Evolutionary conservation across 2,888 invertebrate species (phyloP), one percentile per base, ranked within the genome.

Genomic region (Microplitis deprimator): DNA sequence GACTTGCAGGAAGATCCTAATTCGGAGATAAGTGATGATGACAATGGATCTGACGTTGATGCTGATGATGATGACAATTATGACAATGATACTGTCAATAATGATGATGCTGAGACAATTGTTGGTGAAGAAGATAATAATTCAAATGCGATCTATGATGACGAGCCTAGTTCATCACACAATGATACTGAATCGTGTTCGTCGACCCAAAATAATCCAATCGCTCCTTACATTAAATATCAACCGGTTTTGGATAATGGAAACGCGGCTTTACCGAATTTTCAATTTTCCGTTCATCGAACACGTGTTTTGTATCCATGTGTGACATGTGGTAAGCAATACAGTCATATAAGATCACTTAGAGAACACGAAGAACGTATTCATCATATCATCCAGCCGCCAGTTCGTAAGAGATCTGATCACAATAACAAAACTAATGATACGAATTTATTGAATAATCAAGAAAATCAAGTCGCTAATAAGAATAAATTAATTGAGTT

Each of bases 291-390:
- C 6, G 83, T 87, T 0, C 84, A 85, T 77, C 82, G 81, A 61
- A 84, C 82, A 67, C 83, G 81, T 16, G 84, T 83, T 40, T 71
- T 87, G 10, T 87, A 83, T 76, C 83, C 84, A 41, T 89, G 89
- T 70, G 65, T 76, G 17, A 82, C 82, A 3, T 89, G 89, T 75
- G 87, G 86, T 5, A 84, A 82, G 29, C 81, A 85, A 70, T 88
- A 84, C 73, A 71, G 78, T n/a, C 81, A 84, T 38, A 82, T 81
- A 59, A 74, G 81, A 40, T 76, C 77, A 0, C 78, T 88, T 6
- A 78, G 80, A 29, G 70, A 78, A 1, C 89, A 89, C 78, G 80
- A 82, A 2, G 81, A 83, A 20, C 81, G 79, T 68, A 76, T 84
- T 50, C 89, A 89, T 78, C 84, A 84, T 1, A 81, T 87, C 76